Percentiles rank a stretch among this genome's conserved stretches.
Evolutionary conservation across 2,888 invertebrate genomes (phyloP).

Genomic region (Anthophora plumipes): DNA sequence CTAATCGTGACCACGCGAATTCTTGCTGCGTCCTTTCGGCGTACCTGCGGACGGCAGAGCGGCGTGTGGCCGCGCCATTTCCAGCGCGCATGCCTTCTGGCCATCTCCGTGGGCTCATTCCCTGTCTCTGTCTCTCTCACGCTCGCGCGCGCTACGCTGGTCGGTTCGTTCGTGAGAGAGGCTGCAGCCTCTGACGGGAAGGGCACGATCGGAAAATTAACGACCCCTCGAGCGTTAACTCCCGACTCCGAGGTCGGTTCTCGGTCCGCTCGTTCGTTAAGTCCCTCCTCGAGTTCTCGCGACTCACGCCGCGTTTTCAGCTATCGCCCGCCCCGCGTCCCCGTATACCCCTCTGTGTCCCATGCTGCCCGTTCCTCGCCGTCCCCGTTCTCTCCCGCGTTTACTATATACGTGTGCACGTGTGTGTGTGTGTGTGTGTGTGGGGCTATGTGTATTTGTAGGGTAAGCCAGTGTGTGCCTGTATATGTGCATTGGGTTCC

Average conservation of each 20-base stretch:
- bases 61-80: conserved; percentile 70
- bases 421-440: too few relatives aligned
- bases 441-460: too few relatives aligned
- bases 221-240: conserved; percentile 78
- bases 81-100: conserved; percentile 71
- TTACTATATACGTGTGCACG: too few relatives aligned
- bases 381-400: neutral
- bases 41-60: conserved; percentile 51
- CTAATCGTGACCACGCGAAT: conserved; percentile 69
- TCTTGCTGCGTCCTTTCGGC: conserved; percentile 62
- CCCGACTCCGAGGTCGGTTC: conserved; percentile 73
- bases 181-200: conserved; percentile 75
- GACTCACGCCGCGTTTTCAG: conserved; percentile 73
- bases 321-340: conserved; percentile 47
- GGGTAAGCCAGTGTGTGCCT: too few relatives aligned
- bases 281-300: conserved; percentile 73
- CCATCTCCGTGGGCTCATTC: conserved; percentile 38
- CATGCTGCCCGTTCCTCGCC: neutral
- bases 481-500: too few relatives aligned
- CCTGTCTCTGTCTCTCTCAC: conserved; percentile 16
- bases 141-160: neutral
- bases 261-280: conserved; percentile 73
- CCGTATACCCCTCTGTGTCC: conserved; percentile 5
- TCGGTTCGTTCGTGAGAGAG: conserved; percentile 36
- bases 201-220: conserved; percentile 80